phyloP scores from a whole-genome alignment of 2,797 vertebrate species.

The Melopsittacus undulatus region DNA sequence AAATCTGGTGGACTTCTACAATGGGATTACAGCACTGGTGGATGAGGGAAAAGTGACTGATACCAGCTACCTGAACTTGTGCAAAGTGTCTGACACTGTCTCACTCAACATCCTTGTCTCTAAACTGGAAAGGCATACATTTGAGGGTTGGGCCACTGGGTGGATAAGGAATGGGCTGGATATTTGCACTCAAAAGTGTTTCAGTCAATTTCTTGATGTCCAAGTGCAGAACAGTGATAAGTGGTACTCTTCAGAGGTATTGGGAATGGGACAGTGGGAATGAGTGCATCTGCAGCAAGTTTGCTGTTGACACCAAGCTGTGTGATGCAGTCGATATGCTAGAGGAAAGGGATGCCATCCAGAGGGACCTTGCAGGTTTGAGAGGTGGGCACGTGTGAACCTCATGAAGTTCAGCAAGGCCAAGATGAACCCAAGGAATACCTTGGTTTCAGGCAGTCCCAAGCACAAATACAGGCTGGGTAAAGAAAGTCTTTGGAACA shows the following conservation, averaged over 20 bases:
- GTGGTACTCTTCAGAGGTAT: neutral
- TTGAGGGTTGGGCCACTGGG: neutral
- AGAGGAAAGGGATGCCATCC: neutral
- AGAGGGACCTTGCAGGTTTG: neutral
- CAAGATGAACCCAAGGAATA: neutral
- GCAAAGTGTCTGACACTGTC: neutral
- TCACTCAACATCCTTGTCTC: neutral
- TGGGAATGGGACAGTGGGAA: neutral
- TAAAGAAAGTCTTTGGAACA: neutral
- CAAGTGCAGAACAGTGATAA: neutral
- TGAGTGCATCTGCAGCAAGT: neutral
- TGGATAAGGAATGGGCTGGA: neutral
- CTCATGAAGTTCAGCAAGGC: neutral
- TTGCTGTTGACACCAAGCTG: neutral
- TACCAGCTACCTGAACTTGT: neutral
- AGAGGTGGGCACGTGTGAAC: neutral
- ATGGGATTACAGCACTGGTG: neutral
- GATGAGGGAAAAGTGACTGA: neutral
- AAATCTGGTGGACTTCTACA: neutral
- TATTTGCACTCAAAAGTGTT: neutral
- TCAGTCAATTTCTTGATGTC: neutral
- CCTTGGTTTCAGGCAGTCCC: neutral
- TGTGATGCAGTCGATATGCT: neutral
- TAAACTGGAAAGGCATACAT: neutral
- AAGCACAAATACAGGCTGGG: neutral